phyloP scores from a whole-genome alignment of 2,797 vertebrate species.

The Megaceryle alcyon region DNA sequence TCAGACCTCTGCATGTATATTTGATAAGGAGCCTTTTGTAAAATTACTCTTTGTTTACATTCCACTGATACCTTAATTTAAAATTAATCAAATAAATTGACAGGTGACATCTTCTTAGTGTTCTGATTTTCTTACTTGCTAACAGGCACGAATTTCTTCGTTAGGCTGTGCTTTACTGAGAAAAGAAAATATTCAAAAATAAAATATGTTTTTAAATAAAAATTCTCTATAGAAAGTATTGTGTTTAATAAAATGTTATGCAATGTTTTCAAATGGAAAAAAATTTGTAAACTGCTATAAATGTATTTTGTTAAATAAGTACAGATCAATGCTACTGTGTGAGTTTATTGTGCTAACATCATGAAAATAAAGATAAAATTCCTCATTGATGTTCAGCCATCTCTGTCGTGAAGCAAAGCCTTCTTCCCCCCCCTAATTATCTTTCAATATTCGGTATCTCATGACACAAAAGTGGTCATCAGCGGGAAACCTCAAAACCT shows the following conservation, averaged over 20 bases:
- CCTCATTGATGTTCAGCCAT: conserved; percentile 64
- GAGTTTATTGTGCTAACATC: conserved; percentile 85
- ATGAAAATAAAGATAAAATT: conserved; percentile 85
- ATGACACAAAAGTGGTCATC: neutral
- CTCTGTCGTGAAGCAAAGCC: conserved; percentile 19
- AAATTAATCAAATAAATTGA: conserved; percentile 82
- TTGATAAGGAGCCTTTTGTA: conserved; percentile 88
- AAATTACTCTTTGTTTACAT: conserved; percentile 86
- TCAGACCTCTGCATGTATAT: conserved; percentile 89
- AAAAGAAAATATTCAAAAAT: conserved; percentile 80
- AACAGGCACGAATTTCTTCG: conserved; percentile 81
- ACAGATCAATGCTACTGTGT: conserved; percentile 84
- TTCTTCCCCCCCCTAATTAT: neutral
- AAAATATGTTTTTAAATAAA: conserved; percentile 86
- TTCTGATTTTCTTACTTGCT: conserved; percentile 83
- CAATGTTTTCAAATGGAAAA: conserved; percentile 84
- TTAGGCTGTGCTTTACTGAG: conserved; percentile 85
- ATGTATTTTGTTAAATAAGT: conserved; percentile 88
- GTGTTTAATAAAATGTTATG: conserved; percentile 88
- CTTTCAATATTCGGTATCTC: neutral
- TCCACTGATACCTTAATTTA: conserved; percentile 89
- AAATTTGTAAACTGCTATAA: conserved; percentile 87
- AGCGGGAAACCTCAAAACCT: neutral
- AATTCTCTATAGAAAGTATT: conserved; percentile 84
- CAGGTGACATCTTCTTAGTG: conserved; percentile 85